Evolutionary conservation across 2,797 vertebrate species (phyloP).

Genomic region (Morelia viridis): DNA sequence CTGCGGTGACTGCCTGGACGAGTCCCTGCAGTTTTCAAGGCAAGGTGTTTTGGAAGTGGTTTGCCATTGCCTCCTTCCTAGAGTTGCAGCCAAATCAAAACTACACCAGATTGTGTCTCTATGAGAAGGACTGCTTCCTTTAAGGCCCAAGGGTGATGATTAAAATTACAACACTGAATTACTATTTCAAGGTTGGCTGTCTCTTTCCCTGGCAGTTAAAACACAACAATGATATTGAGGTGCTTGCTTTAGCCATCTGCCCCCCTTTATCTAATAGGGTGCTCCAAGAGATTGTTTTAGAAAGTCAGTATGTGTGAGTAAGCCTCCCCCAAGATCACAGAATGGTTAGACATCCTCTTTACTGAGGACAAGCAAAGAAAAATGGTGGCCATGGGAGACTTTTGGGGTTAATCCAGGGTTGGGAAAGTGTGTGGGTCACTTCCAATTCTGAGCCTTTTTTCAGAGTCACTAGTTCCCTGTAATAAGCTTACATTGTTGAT

Average conservation of each 20-base stretch:
- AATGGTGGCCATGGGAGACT: not conserved
- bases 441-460: not conserved
- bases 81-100: not conserved
- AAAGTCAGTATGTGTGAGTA: not conserved
- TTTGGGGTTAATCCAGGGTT: not conserved
- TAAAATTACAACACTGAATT: not conserved
- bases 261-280: not conserved
- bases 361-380: not conserved
- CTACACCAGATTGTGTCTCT: not conserved
- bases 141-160: not conserved
- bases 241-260: not conserved
- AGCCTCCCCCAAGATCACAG: not conserved
- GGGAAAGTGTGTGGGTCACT: not conserved
- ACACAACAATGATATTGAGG: not conserved
- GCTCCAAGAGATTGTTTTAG: not conserved
- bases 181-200: not conserved
- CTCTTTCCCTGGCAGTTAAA: not conserved
- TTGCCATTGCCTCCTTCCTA: too few relatives aligned
- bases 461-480: not conserved
- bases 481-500: not conserved
- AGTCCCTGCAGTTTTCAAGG: too few relatives aligned
- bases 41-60: too few relatives aligned
- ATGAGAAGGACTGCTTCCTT: not conserved
- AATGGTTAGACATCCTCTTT: not conserved
- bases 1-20: too few relatives aligned